Base-by-base conservation (phyloP, 23 tunicate species). In the Styela plicata region DNA sequence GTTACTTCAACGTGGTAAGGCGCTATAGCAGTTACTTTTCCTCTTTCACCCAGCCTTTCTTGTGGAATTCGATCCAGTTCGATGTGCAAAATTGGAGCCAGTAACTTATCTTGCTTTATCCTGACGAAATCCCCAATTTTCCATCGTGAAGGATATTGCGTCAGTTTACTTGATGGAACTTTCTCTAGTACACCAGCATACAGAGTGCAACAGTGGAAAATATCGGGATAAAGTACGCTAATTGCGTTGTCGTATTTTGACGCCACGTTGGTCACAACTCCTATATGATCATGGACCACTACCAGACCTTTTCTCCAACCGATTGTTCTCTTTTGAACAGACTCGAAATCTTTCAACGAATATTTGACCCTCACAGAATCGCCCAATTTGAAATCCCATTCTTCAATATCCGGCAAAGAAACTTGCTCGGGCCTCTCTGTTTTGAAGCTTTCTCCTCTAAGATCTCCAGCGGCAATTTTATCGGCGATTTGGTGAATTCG, bases 331-430 rank as follows among this genome's bases (percentile, higher is more conserved):
- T 35, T 31, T 19, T 73, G 77, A 31, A 73, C 25, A 10, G 24
- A 33, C 44, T 73, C 31, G 77, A 73, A 73, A 30, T 73, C 74
- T 69, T 69, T 21, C 21, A 69, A 24, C 7, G 77, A 29, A 10
- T 7, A 33, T 33, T 73, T 73, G 19, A 73, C 44, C 44, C 24
- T 73, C 13, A 73, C 77, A 3, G 10, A 5, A 73, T 73, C 77
- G 24, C 77, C 77, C 36, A 73, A 29, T 73, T 33, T n/a, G 19
- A 73, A 73, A n/a, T 73, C 77, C 77, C 77, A 73, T 19, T 30
- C 36, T 26, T 73, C 77, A 7, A 3, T 3, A 5, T 3, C 77
- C 3, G 77, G 70, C 18, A 66, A 66, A 7, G 70, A 7, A 24
- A 66, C 7, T 27, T 24, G 70, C 17, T 17, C 31, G 64, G 64